Base-by-base conservation (phyloP, 1,140 invertebrate genomes). In the Melanaphis sacchari region DNA sequence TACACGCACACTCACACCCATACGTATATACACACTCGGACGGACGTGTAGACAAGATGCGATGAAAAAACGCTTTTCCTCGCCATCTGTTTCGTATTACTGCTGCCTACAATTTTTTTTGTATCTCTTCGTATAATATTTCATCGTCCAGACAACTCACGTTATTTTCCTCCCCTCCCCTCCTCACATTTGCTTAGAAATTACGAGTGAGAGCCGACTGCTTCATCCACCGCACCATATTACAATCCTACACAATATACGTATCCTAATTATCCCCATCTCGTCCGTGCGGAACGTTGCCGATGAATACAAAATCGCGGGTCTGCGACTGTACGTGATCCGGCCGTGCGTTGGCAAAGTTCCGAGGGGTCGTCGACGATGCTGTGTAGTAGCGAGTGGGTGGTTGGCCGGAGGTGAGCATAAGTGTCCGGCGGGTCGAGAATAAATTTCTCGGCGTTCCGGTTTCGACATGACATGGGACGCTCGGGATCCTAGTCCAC, bases 241-340 rank as follows among this genome's bases (percentile, higher is more conserved):
- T 41, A 18, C 84, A 38, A 49, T 49, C 46, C 8, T 84, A 84
- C 40, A 41, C 26, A 40, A 15, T n/a, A 81, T 38, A 15, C 24
- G n/a, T 36, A 52, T 49, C 85, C 43, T 46, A 88, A 88, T 88
- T 88, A 88, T 88, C 43, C 87, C 7, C 2, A 46, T 88, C 87
- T 21, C n/a, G 43, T 18, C 43, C n/a, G 85, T n/a, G 85, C 84
- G 31, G 41, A n/a, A 88, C 85, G 85, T 88, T 4, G 43, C 87
- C 43, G 87, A 52, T 22, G 43, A 88, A 88, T 88, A 88, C 85
- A 31, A 88, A 88, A 46, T 88, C 38, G 38, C 31, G 85, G 15
- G 82, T 84, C 38, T 26, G 18, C 31, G n/a, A 18, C 15, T 31
- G 85, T 46, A 88, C 87, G 87, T 88, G 87, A 24, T 82, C 81